phyloP scores from a whole-genome alignment of 2,797 vertebrate species.

The Pseudopleuronectes americanus region DNA sequence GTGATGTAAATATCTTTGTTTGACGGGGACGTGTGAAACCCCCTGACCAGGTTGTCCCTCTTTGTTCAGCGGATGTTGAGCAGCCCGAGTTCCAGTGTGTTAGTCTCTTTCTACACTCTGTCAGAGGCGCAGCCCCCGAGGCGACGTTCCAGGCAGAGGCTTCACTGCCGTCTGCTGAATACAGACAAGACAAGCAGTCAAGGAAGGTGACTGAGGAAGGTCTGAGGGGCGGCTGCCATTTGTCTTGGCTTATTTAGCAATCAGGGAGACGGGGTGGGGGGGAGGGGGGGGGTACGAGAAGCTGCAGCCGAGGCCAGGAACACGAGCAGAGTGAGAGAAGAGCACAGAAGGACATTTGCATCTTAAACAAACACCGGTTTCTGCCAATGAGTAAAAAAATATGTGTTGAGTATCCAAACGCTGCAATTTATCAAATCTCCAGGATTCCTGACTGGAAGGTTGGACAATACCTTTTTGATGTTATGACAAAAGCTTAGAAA shows the following conservation, averaged over 20 bases:
- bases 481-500: too few relatives aligned
- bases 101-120: constrained; percentile 44
- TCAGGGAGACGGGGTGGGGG: constrained; percentile 37
- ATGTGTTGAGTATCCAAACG: neutral
- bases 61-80: constrained; percentile 33
- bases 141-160: constrained; percentile 53
- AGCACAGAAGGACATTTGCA: neutral
- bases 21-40: constrained; percentile 47
- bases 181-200: constrained; percentile 61
- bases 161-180: constrained; percentile 53
- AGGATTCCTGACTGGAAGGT: neutral
- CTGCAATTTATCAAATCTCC: neutral
- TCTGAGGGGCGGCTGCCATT: constrained; percentile 64
- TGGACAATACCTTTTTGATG: too few relatives aligned
- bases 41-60: constrained; percentile 35
- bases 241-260: constrained; percentile 64
- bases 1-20: constrained; percentile 33
- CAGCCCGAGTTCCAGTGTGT: constrained; percentile 15
- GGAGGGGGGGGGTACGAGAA: constrained; percentile 4
- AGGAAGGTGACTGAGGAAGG: constrained; percentile 40
- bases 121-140: constrained; percentile 36
- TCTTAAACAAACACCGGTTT: neutral
- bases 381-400: neutral
- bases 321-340: neutral
- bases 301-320: constrained; percentile 22